phyloP scores from a whole-genome alignment of 2,797 vertebrate genomes.

The Myotis daubentonii region DNA sequence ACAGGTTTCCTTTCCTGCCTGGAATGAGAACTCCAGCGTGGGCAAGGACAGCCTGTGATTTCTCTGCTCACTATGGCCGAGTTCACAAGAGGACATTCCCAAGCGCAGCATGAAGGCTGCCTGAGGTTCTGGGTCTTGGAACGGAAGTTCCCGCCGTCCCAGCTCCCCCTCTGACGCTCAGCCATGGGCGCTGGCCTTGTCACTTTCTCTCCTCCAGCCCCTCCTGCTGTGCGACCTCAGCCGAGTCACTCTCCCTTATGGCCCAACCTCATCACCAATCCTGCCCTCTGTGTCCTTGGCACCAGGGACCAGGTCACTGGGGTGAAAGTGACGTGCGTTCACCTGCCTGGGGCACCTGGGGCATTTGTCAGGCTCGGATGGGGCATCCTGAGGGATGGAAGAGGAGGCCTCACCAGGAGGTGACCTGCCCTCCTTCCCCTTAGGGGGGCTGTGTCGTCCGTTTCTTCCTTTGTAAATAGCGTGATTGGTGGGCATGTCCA shows the following conservation, averaged over 20 bases:
- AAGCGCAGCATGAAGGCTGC: neutral
- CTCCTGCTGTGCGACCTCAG: neutral
- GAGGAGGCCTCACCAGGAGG: neutral
- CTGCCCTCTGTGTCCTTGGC: neutral
- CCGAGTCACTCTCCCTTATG: neutral
- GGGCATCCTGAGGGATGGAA: neutral
- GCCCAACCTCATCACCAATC: neutral
- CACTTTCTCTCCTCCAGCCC: neutral
- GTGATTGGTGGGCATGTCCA: accelerated
- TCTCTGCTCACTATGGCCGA: neutral
- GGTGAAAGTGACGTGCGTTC: neutral
- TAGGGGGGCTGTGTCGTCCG: accelerated
- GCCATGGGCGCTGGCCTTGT: neutral
- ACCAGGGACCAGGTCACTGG: neutral
- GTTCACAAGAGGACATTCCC: neutral
- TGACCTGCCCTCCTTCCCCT: neutral
- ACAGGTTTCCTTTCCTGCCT: neutral
- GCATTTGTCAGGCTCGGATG: neutral
- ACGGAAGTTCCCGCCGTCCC: neutral
- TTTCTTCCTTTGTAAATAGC: neutral
- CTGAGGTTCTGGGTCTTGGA: neutral
- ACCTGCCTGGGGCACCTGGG: neutral
- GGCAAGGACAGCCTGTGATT: neutral
- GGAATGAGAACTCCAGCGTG: neutral
- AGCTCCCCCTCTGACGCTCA: neutral